Base-by-base conservation (phyloP, 2,888 invertebrate species). In the Chouioia cunea region DNA sequence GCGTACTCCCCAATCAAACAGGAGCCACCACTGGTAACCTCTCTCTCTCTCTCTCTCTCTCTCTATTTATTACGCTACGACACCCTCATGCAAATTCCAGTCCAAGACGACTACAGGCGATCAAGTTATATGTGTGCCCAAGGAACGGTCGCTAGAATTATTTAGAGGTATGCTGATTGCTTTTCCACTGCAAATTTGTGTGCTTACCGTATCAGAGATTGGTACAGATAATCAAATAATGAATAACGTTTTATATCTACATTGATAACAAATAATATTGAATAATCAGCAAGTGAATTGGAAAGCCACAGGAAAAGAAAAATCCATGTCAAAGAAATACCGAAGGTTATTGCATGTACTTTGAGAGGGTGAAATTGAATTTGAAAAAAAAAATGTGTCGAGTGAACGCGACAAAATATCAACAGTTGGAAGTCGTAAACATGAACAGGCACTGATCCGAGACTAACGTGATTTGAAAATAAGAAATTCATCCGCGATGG, bases 1-100 rank as follows among this genome's bases (percentile, higher is more conserved):
- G 44, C 77, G 76, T 60, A 75, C 79, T 16, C 79, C 78, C 83
- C 83, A 84, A 84, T 84, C 82, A 83, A 83, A 84, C 78, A 78
- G 57, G n/a, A 56, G 60, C 48, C 59, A 43, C 43, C 56, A 16
- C 36, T n/a, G 69, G 66, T 65, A 57, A 60, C 47, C 23, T 20
- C 47, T 36, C 36, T 2, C 36, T 4, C 36, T 2, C 36, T 36
- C 36, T 36, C 36, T 36, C 36, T 36, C 43, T 23, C 57, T 12
- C 20, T 20, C 50, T 66, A 66, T 71, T 71, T 71, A 71, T 71
- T 67, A 67, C 62, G 48, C 60, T 2, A 10, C 47, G 50, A 50
- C 48, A 44, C 20, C 43, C 47, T 43, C 59, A 59, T 64, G 69
- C 59, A 70, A 64, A 64, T 64, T 53, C 36, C 43, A 36, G 36